Conservation (phyloP, 2,888 invertebrate species). For the Andrena fulva region DNA sequence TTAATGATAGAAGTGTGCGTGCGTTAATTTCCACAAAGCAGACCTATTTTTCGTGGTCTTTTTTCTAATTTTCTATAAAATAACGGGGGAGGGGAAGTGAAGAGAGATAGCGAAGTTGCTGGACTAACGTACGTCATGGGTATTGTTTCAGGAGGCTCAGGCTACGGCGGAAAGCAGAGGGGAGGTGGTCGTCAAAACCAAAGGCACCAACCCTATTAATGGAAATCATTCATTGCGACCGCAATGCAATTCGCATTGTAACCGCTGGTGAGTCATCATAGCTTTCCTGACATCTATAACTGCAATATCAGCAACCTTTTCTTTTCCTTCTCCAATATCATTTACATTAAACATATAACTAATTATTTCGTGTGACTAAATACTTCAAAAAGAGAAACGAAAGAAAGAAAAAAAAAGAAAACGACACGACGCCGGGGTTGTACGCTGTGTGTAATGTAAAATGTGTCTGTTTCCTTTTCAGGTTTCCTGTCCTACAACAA, state of each 20-base stretch:
- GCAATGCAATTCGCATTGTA: constrained; percentile 83
- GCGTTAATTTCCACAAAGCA: constrained; percentile 70
- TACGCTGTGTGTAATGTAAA: constrained; percentile 35
- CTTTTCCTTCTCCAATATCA: constrained; percentile 57
- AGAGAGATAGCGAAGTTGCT: constrained; percentile 66
- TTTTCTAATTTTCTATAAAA: constrained; percentile 57
- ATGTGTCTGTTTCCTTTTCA: constrained; percentile 73
- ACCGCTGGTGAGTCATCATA: constrained; percentile 83
- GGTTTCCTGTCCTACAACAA: constrained; percentile 81
- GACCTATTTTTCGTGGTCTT: constrained; percentile 46
- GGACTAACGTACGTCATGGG: constrained; percentile 81
- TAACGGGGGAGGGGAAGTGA: constrained; percentile 54
- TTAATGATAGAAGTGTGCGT: constrained; percentile 76
- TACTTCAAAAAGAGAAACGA: neutral
- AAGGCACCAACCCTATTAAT: constrained; percentile 95
- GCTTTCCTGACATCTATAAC: constrained; percentile 62
- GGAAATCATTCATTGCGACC: constrained; percentile 82
- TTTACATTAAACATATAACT: constrained; percentile 20
- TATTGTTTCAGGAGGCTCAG: constrained; percentile 86
- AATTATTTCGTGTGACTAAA: constrained; percentile 20
- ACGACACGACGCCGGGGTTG: neutral
- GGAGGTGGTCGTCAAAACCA: constrained; percentile 90
- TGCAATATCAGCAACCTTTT: constrained; percentile 41
- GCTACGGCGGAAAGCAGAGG: constrained; percentile 94
- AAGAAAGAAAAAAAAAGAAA: neutral